Base-by-base conservation (phyloP, 2,797 vertebrate species). In the Etheostoma nigrum region DNA sequence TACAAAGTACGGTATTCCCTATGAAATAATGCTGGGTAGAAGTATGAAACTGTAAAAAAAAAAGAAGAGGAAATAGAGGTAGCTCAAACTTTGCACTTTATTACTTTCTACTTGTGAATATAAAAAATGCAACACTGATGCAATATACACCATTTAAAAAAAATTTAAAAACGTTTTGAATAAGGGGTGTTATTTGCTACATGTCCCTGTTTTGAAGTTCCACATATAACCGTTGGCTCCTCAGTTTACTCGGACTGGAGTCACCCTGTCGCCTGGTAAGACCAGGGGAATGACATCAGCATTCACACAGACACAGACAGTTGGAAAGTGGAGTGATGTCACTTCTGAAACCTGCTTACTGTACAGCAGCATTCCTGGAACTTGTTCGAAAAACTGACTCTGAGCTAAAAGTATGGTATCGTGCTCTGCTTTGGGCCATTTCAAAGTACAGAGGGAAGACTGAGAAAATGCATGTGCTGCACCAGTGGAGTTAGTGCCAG, bases 201-300 rank as follows among this genome's bases (percentile, higher is more conserved):
- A 64, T 40, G 59, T 72, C 68, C 79, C 76, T 76, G 57, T 87
- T 90, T 70, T 72, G 66, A 53, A 85, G 78, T 70, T 88, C 92
- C 91, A 90, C 79, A 88, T 93, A 92, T 93, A 93, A 91, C 87
- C 36, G 21, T 57, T 23, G 73, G 76, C 81, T 91, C 66, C 91
- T 92, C 90, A 77, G 83, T 91, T 93, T 93, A 93, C 86, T 54
- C 57, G 0, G 11, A 45, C 81, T 67, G 86, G 74, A 93, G 92
- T 90, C 93, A 25, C 44, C 69, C 82, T 92, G 93, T 91, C 94
- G 89, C 91, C 90, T 83, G 82, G 74, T 83, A 23, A 78, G 81
- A 87, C 79, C 59, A 15, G 21, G 57, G 11, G 64, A 48, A 71
- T 92, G 92, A 92, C 88, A 88, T 93, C 92, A 92, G 86, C 74